These are phyloP conservation scores for Coleophora flavipennella DNA, from an alignment of 2,888 invertebrate genomes.

Conservation along the genomic window DNA sequence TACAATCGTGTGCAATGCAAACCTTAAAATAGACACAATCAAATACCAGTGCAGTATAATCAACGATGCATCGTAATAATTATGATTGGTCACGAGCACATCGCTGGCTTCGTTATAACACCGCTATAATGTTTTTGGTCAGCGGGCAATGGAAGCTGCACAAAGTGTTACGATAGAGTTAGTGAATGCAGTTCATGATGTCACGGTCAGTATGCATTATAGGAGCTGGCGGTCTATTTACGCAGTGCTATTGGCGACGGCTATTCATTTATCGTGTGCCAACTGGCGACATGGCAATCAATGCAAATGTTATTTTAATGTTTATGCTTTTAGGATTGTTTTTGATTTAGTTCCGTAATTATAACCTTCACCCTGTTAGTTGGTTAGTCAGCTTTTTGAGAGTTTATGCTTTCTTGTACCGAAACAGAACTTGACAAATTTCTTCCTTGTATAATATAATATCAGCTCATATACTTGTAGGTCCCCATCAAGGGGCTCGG, in stretches of 20 bases:
- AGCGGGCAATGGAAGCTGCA: slow-evolving; percentile 10
- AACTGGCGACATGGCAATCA: not conserved
- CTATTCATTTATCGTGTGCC: not conserved
- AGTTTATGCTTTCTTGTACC: too few species aligned
- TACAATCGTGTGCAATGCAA: not conserved
- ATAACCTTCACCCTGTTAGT: too few species aligned
- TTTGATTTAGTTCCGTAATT: too few species aligned
- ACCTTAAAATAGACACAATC: slow-evolving; percentile 4
- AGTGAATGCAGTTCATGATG: not conserved
- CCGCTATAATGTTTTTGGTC: slow-evolving; percentile 10
- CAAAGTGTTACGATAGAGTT: slow-evolving; percentile 1
- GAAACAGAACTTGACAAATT: too few species aligned
- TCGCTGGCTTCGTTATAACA: slow-evolving; percentile 21
- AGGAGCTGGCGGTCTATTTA: not conserved
- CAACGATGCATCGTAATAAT: not conserved
- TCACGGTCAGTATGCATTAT: not conserved
- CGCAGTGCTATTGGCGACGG: not conserved
- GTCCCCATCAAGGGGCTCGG: too few species aligned
- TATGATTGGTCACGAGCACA: slow-evolving; percentile 24
- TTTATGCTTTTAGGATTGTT: too few species aligned
- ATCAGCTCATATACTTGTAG: too few species aligned
- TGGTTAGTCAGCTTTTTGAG: too few species aligned
- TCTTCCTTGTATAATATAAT: too few species aligned
- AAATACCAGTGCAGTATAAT: slow-evolving; percentile 1
- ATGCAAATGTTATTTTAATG: too few species aligned